These are phyloP conservation scores for Eunapius fragilis DNA, from an alignment of 37 sponge, comb jelly and placozoan genomes.

Conservation along the genomic window DNA sequence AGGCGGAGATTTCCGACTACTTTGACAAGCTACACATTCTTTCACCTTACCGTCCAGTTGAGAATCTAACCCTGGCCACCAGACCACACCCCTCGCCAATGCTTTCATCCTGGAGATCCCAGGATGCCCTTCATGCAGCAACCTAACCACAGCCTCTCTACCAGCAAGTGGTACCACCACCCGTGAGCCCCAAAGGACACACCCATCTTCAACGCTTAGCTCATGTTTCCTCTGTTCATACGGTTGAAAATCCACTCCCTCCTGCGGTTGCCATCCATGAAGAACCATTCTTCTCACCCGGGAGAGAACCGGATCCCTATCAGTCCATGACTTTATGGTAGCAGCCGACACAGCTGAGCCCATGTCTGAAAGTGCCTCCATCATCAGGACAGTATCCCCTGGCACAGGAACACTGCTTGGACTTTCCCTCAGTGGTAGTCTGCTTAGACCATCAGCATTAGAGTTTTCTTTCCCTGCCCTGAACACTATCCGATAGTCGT, in stretches of 20 bases:
- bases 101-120: constrained; percentile 16
- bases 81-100: constrained; percentile 21
- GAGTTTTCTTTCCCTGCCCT: neutral
- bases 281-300: neutral
- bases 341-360: neutral
- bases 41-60: neutral
- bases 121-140: constrained; percentile 36
- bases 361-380: neutral
- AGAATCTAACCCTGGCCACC: constrained; percentile 56
- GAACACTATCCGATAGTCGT: constrained; percentile 23
- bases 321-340: constrained; percentile 21
- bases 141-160: neutral
- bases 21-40: neutral
- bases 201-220: constrained; percentile 23
- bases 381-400: constrained; percentile 8
- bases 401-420: neutral
- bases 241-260: neutral
- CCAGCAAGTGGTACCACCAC: constrained; percentile 11
- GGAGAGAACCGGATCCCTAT: constrained; percentile 23
- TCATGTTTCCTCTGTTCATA: constrained; percentile 1
- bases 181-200: constrained; percentile 11
- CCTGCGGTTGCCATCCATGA: neutral
- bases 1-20: neutral
- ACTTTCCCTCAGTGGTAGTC: constrained; percentile 9
- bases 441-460: constrained; percentile 43